A percentile compares a stretch with the other conserved stretches of the same genome.
phyloP scores from a whole-genome alignment of 2,797 vertebrate genomes.

The Eleutherodactylus coqui region DNA sequence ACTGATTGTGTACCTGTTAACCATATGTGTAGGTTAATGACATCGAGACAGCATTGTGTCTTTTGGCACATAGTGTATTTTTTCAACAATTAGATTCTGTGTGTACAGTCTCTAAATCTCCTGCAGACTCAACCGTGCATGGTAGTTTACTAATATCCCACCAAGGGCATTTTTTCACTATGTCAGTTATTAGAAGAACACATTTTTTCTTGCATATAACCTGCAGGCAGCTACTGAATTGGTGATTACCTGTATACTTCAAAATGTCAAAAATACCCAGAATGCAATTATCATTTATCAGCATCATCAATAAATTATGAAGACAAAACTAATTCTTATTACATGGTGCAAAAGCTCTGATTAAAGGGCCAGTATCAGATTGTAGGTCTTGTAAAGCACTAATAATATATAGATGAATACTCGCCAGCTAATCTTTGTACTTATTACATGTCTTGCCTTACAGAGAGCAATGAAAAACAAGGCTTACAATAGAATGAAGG shows the following conservation, averaged over 20 bases:
- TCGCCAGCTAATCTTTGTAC: neutral
- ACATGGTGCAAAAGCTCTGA: neutral
- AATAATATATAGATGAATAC: neutral
- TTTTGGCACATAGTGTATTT: too few relatives aligned
- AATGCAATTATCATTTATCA: too few relatives aligned
- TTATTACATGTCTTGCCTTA: neutral
- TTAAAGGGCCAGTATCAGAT: neutral
- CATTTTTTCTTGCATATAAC: neutral
- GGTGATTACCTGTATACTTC: neutral
- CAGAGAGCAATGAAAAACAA: constrained; percentile 2
- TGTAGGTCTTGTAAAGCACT: neutral
- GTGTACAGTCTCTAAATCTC: too few relatives aligned
- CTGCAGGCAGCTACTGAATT: too few relatives aligned
- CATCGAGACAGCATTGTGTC: too few relatives aligned
- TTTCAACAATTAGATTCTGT: too few relatives aligned
- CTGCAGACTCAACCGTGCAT: too few relatives aligned
- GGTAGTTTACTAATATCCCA: too few relatives aligned
- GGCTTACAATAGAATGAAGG: neutral
- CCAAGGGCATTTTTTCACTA: too few relatives aligned
- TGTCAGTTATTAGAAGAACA: too few relatives aligned
- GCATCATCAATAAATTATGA: neutral
- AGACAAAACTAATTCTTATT: neutral
- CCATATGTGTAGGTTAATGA: too few relatives aligned
- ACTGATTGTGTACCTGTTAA: too few relatives aligned
- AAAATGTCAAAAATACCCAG: neutral